Evolutionary conservation across 2,797 vertebrate species (phyloP).

Genomic region (Esox masquinongy): DNA sequence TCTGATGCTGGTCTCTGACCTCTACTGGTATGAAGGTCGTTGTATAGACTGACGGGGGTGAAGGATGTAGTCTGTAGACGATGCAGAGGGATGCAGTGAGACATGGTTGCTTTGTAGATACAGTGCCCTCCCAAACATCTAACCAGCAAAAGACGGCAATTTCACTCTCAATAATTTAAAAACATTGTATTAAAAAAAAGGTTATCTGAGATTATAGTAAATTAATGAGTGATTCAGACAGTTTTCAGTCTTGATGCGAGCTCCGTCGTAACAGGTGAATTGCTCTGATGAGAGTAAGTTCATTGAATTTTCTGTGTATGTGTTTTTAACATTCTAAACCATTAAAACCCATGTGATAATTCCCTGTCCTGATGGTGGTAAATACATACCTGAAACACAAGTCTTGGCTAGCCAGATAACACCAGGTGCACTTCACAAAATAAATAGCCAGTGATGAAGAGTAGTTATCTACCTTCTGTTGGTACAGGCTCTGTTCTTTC

Average conservation of each 20-base stretch:
- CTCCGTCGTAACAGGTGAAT: neutral
- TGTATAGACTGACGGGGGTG: slow-evolving; percentile 48
- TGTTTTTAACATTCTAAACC: neutral
- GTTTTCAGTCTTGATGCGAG: neutral
- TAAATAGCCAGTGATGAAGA: neutral
- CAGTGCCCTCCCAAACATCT: slow-evolving; percentile 20
- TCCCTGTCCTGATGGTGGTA: neutral
- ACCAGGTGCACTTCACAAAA: neutral
- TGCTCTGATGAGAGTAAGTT: neutral
- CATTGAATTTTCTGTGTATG: neutral
- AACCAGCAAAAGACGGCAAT: neutral
- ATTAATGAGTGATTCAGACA: neutral
- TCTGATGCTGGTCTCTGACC: slow-evolving; percentile 7
- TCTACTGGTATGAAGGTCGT: slow-evolving; percentile 42
- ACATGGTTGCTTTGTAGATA: slow-evolving; percentile 25
- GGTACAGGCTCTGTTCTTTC: neutral
- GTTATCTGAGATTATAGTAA: too few species aligned
- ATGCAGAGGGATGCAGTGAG: neutral
- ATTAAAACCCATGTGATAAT: neutral
- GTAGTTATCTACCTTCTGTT: neutral
- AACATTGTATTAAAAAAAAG: too few species aligned
- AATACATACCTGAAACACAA: neutral
- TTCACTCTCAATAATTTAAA: neutral
- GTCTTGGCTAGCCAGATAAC: neutral
- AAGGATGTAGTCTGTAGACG: slow-evolving; percentile 19